Percentiles rank a stretch among this genome's conserved stretches.
Evolutionary conservation across 2,113 vertebrate species (phyloP).

Genomic region (Suricata suricatta): DNA sequence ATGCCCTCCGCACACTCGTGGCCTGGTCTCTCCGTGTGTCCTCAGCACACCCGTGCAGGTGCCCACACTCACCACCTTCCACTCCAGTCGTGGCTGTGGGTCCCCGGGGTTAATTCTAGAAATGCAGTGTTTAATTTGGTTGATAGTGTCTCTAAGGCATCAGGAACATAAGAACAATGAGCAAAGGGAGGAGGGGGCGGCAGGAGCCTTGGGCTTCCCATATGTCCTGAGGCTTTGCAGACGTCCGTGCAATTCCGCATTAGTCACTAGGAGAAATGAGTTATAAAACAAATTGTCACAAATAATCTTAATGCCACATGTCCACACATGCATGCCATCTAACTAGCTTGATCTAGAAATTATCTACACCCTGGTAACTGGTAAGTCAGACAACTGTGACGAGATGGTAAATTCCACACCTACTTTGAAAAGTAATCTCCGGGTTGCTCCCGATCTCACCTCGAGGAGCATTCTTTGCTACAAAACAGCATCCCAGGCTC

Average conservation of each 20-base stretch:
- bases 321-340: not conserved
- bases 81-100: not conserved
- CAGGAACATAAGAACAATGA: not conserved
- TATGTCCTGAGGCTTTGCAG: not conserved
- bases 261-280: not conserved
- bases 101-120: not conserved
- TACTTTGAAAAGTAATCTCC: not conserved
- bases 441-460: accelerated
- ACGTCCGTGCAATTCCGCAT: not conserved
- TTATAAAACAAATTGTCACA: conserved; percentile 15
- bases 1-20: too few species aligned
- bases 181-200: not conserved
- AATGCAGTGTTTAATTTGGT: not conserved
- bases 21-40: not conserved
- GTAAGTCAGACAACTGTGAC: not conserved
- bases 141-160: not conserved
- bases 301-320: not conserved
- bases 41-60: not conserved
- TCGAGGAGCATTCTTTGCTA: not conserved
- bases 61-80: not conserved
- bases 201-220: not conserved
- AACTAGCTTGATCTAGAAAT: not conserved
- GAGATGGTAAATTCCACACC: not conserved
- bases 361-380: accelerated
- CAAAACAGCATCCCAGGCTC: not conserved